Percentiles rank a stretch among this genome's conserved stretches.
These are phyloP conservation scores for Actinopyga echinites DNA, from an alignment of 53 echinoderm and acorn worm genomes.

Conservation along the genomic window DNA sequence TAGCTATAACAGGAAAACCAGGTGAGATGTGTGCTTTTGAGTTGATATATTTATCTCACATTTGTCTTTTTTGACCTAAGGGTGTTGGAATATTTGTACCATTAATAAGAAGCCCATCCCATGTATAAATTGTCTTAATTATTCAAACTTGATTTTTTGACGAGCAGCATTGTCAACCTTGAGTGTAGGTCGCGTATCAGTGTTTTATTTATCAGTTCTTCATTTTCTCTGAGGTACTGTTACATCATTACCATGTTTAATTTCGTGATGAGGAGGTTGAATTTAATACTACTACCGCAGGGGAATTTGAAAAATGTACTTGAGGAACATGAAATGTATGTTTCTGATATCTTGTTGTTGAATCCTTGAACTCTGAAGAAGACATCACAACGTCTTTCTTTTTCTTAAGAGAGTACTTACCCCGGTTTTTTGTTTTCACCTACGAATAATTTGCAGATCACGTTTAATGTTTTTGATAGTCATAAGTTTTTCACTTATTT, in stretches of 20 bases:
- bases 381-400: conserved; percentile 10
- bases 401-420: conserved; percentile 20
- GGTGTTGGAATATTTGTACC: not conserved
- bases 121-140: too few species aligned
- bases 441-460: not conserved
- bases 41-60: not conserved
- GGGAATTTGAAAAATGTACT: conserved; percentile 24
- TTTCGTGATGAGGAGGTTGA: conserved; percentile 33
- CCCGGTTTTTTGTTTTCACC: conserved; percentile 11
- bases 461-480: conserved; percentile 19
- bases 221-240: not conserved
- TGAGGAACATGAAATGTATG: conserved; percentile 29
- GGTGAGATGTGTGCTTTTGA: conserved; percentile 50
- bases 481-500: conserved; percentile 5
- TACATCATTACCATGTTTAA: conserved; percentile 40
- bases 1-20: conserved; percentile 84
- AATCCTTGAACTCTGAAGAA: conserved; percentile 31
- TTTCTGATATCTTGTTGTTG: conserved; percentile 2
- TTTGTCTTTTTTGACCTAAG: not conserved
- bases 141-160: too few species aligned
- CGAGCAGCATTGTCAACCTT: too few species aligned
- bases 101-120: too few species aligned
- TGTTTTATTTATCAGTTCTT: not conserved
- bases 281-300: conserved; percentile 37
- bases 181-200: conserved; percentile 9